Percentiles rank a stretch among this genome's conserved stretches.
Evolutionary conservation across 2,113 vertebrate genomes (phyloP).

Genomic region (Gymnocephalus cernua): DNA sequence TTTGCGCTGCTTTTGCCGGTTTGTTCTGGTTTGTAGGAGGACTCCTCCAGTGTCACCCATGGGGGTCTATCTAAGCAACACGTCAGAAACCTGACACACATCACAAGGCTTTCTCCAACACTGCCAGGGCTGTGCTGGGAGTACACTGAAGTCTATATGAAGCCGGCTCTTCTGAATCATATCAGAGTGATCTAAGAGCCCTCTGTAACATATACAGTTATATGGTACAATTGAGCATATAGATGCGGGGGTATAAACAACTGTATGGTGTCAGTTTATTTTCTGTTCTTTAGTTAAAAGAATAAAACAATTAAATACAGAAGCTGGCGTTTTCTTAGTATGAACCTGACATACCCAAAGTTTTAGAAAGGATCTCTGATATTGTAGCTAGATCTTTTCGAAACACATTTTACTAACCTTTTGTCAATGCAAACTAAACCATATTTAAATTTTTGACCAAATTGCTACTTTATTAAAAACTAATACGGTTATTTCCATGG

Average conservation of each 20-base stretch:
- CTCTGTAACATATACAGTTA: conserved; percentile 16
- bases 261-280: neutral
- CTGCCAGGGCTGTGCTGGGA: conserved; percentile 43
- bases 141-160: conserved; percentile 35
- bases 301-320: neutral
- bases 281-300: neutral
- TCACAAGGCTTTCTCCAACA: conserved; percentile 55
- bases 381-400: neutral
- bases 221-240: neutral
- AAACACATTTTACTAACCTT: neutral
- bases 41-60: conserved; percentile 62
- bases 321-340: neutral
- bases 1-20: conserved; percentile 56
- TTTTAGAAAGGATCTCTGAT: neutral
- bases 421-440: neutral
- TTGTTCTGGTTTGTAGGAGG: conserved; percentile 64
- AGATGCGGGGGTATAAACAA: neutral
- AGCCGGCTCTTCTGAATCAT: conserved; percentile 22
- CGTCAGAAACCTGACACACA: conserved; percentile 69
- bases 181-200: conserved; percentile 33
- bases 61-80: conserved; percentile 72
- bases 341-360: neutral
- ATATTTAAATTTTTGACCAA: neutral
- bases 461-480: neutral
- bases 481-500: neutral